Base-by-base conservation (phyloP, 2,888 invertebrate species). In the Ormyrus thymus region DNA sequence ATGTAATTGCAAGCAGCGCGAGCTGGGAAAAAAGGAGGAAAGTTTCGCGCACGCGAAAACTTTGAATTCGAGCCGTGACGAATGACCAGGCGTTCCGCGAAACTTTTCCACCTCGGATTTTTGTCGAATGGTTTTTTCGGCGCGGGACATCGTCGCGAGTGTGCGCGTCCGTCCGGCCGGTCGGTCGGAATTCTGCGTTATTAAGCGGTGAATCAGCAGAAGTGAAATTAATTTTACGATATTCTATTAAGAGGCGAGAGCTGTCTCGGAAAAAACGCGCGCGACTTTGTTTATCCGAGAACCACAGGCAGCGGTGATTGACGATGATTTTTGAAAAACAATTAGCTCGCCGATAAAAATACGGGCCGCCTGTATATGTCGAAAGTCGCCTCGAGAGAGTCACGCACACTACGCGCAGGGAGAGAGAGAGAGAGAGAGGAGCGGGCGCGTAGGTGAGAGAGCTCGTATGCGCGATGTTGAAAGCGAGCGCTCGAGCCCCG, bases 341-440 rank as follows among this genome's bases (percentile, higher is more conserved):
- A 64, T 70, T 64, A 58, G 71, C 59, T 58, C 9, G 0, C 29
- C n/a, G 59, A 71, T 58, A 65, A 58, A 64, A 70, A 76, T 70
- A 29, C 29, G 29, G 29, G 29, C 3, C 8, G 15, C 15, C 11
- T 13, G 45, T 64, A 64, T 56, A 61, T 64, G 45, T 45, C 68
- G 61, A 29, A 55, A 46, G 13, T 13, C 4, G 29, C 46, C 50
- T 51, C 8, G 45, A 45, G 55, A 45, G n/a, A 62, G 48, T 10
- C 6, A 43, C 29, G 53, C 15, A 69, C 53, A 48, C 7, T 62
- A 48, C n/a, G 15, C 45, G n/a, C 8, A 11, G 11, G 45, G 43
- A 8, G 56, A 15, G 50, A 15, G 43, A 10, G n/a, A 29, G 29
- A 29, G 29, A 29, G 29, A 29, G 29, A 29, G 29, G 4, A 29